These are phyloP conservation scores for Etheostoma nigrum DNA, from an alignment of 2,797 vertebrate genomes.

Conservation along the genomic window DNA sequence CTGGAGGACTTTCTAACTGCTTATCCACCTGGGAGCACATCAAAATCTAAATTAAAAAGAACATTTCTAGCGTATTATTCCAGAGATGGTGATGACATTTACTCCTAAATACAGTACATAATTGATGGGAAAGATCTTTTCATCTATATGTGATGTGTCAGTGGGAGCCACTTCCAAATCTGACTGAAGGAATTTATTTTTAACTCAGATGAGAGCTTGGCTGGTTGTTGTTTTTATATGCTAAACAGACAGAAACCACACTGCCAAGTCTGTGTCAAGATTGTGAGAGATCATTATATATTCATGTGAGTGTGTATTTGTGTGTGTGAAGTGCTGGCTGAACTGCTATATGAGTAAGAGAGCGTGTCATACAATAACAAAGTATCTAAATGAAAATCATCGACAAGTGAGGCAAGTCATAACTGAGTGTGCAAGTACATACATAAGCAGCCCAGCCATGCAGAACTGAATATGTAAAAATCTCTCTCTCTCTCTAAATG, in stretches of 20 bases:
- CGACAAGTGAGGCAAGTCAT: conserved; percentile 60
- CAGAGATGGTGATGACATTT: neutral
- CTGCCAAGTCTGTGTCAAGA: neutral
- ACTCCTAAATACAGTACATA: neutral
- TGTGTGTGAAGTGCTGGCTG: conserved; percentile 23
- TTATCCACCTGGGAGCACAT: neutral
- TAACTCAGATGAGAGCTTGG: neutral
- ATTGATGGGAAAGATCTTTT: neutral
- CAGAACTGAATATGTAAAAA: conserved; percentile 69
- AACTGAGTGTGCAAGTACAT: conserved; percentile 41
- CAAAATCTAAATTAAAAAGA: neutral
- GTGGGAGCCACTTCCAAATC: neutral
- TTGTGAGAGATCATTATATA: conserved; percentile 35
- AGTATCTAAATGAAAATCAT: conserved; percentile 73
- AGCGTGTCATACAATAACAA: conserved; percentile 65
- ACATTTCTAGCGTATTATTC: conserved; percentile 3
- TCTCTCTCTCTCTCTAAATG: conserved; percentile 9
- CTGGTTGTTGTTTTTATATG: conserved; percentile 4
- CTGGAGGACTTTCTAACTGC: conserved; percentile 15
- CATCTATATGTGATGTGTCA: neutral
- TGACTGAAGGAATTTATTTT: neutral
- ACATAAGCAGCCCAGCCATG: conserved; percentile 35
- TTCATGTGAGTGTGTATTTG: conserved; percentile 26
- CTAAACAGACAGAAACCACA: conserved; percentile 10
- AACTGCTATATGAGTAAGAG: conserved; percentile 52